Conservation (phyloP, 2,113 vertebrate species). For the Eudorcas thomsonii region DNA sequence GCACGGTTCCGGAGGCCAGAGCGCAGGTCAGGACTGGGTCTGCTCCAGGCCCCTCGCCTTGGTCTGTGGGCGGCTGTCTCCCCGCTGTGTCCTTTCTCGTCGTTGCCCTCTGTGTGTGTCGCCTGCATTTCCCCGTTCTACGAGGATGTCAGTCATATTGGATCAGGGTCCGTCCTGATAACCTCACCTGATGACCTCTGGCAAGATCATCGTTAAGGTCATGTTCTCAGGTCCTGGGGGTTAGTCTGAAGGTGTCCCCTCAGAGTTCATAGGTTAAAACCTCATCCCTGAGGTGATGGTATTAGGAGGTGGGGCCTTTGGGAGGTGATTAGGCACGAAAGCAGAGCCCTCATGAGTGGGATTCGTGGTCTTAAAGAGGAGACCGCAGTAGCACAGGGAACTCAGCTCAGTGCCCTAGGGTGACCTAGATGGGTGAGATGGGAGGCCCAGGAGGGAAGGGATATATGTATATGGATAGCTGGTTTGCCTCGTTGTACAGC, state of each 20-base stretch:
- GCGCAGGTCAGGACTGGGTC: neutral
- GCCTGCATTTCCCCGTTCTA: neutral
- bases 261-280: neutral
- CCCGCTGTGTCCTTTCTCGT: neutral
- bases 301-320: neutral
- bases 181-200: neutral
- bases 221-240: neutral
- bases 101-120: fast-evolving
- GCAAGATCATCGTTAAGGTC: neutral
- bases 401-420: neutral
- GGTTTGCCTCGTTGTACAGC: neutral
- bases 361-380: neutral
- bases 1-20: neutral
- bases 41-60: no score
- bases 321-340: neutral
- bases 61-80: neutral
- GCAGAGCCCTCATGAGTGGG: neutral
- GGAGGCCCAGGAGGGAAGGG: neutral
- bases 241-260: neutral
- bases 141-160: neutral
- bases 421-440: neutral
- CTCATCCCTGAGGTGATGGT: neutral
- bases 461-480: neutral
- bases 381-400: neutral
- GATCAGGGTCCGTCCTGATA: neutral